phyloP scores from a whole-genome alignment of 2,113 vertebrate species.

The Aleadryas rufinucha region DNA sequence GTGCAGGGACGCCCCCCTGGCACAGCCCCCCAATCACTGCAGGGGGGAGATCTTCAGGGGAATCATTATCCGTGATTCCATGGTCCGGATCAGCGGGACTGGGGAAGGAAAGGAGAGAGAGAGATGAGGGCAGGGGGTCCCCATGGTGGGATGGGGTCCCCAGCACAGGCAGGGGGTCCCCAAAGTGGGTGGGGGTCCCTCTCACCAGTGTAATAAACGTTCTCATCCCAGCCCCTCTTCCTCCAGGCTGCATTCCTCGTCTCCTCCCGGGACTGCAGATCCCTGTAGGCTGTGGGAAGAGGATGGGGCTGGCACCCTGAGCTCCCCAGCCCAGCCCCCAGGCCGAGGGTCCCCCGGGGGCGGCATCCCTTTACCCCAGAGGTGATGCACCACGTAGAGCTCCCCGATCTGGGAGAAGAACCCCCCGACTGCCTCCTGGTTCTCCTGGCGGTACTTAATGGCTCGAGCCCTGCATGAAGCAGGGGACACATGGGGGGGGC shows the following conservation, averaged over 20 bases:
- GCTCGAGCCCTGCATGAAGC: constrained; percentile 82
- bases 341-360: rapidly evolving
- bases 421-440: constrained; percentile 92
- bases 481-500: background rate
- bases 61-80: constrained; percentile 97
- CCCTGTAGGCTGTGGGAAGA: constrained; percentile 82
- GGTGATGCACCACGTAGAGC: constrained; percentile 92
- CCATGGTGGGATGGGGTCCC: background rate
- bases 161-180: background rate
- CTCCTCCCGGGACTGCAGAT: constrained; percentile 87
- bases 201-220: constrained; percentile 91
- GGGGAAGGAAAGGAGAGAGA: background rate
- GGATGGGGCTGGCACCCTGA: background rate
- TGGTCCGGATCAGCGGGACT: constrained; percentile 91
- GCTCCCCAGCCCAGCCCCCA: background rate
- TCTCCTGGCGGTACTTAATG: constrained; percentile 90
- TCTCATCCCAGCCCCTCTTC: constrained; percentile 91
- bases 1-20: background rate
- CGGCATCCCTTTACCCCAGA: constrained; percentile 84
- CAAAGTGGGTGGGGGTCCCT: rapidly evolving
- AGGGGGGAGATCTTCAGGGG: constrained; percentile 89
- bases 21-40: constrained; percentile 66
- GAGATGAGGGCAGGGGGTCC: background rate
- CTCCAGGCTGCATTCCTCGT: constrained; percentile 91
- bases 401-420: constrained; percentile 97